These are phyloP conservation scores for Sorex maritimensis DNA, from an alignment of 2,797 vertebrate genomes.

Conservation along the genomic window DNA sequence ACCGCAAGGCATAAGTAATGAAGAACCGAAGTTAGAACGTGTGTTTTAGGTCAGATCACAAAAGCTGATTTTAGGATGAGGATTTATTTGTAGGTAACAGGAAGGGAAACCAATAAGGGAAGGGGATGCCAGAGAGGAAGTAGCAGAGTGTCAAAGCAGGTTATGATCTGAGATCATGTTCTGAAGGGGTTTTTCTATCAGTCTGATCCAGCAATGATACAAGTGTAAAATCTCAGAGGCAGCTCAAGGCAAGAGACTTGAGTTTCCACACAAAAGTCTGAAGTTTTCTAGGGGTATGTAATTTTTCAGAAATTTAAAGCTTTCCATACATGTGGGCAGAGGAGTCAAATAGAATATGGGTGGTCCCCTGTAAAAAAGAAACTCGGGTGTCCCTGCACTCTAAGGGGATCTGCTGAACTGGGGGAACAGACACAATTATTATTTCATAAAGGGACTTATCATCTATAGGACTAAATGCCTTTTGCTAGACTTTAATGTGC, in stretches of 20 bases:
- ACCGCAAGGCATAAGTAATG: background rate
- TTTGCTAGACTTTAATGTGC: background rate
- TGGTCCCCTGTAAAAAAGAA: background rate
- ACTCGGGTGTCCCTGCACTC: background rate
- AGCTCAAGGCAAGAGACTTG: background rate
- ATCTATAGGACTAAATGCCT: background rate
- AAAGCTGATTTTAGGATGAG: background rate
- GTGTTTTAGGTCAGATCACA: background rate
- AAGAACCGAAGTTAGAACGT: background rate
- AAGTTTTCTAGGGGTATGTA: background rate
- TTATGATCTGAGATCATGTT: background rate
- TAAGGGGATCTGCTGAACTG: background rate
- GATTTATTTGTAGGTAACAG: background rate
- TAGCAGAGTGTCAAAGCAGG: background rate
- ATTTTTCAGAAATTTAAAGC: conserved; percentile 9
- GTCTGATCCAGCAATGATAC: background rate
- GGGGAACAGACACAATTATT: background rate
- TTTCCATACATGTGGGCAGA: background rate
- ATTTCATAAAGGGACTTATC: background rate
- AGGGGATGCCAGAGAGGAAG: background rate
- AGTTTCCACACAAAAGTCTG: background rate
- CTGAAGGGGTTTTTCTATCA: background rate
- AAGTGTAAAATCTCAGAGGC: background rate
- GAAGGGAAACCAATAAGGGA: background rate
- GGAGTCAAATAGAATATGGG: background rate